These are phyloP conservation scores for Aegotheles bennettii DNA, from an alignment of 2,113 vertebrate species.

Conservation along the genomic window DNA sequence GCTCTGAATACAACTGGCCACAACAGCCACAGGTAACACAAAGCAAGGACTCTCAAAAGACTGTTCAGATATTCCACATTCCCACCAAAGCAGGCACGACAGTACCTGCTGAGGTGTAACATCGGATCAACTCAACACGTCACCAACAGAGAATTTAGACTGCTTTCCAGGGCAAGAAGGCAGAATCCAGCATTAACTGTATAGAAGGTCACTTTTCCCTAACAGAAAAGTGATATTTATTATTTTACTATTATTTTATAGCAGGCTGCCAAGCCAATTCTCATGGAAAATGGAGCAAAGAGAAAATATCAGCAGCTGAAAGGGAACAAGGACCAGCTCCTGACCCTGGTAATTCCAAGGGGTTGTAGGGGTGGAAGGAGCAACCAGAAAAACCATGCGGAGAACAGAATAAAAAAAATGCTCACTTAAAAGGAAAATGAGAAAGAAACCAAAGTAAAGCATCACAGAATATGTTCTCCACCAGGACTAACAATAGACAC, in stretches of 20 bases:
- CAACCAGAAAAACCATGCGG: neutral
- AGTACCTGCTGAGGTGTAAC: neutral
- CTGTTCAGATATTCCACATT: neutral
- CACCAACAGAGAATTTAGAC: neutral
- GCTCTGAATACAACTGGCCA: neutral
- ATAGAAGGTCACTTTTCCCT: neutral
- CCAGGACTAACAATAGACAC: neutral
- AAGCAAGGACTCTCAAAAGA: neutral
- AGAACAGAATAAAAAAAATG: neutral
- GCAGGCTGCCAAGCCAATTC: neutral
- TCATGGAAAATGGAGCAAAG: neutral
- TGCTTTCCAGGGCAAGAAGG: neutral
- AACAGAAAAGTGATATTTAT: neutral
- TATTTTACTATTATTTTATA: neutral
- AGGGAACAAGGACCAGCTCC: neutral
- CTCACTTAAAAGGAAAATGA: neutral
- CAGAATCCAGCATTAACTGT: neutral
- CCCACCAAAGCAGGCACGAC: neutral
- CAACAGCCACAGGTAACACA: neutral
- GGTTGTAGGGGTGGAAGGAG: neutral
- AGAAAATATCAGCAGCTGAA: neutral
- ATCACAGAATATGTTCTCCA: neutral
- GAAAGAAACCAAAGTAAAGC: neutral
- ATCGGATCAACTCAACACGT: neutral
- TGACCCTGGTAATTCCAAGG: rapidly evolving